phyloP scores from a whole-genome alignment of 2,797 vertebrate genomes.

The Smutsia gigantea region DNA sequence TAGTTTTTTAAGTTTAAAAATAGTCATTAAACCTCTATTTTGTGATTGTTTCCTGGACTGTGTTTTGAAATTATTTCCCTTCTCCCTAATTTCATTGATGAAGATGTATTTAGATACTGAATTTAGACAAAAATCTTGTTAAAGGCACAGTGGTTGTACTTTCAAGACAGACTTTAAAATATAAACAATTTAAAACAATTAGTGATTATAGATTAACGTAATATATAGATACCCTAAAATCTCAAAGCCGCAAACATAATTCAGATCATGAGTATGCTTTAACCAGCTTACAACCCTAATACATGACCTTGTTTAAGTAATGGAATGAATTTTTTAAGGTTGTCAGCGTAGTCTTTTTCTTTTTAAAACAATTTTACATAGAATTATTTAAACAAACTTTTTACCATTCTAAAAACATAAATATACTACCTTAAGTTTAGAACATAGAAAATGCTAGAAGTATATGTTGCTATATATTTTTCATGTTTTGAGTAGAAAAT shows the following conservation, averaged over 20 bases:
- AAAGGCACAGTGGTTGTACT: slow-evolving; percentile 60
- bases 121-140: slow-evolving; percentile 61
- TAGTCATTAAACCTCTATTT: slow-evolving; percentile 86
- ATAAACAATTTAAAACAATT: slow-evolving; percentile 72
- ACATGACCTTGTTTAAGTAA: neutral
- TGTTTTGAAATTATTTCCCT: slow-evolving; percentile 71
- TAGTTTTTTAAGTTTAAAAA: slow-evolving; percentile 78
- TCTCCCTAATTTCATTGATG: slow-evolving; percentile 37
- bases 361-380: slow-evolving; percentile 14
- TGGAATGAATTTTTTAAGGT: slow-evolving; percentile 1
- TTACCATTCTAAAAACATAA: slow-evolving; percentile 7
- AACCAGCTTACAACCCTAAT: slow-evolving; percentile 1
- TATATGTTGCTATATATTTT: neutral
- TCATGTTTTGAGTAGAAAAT: neutral
- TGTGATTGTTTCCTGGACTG: slow-evolving; percentile 78
- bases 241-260: neutral
- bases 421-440: neutral
- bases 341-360: neutral
- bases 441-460: slow-evolving; percentile 19
- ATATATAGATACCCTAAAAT: neutral
- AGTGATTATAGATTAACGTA: slow-evolving; percentile 53
- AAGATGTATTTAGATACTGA: slow-evolving; percentile 40
- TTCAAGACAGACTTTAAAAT: slow-evolving; percentile 56
- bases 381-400: slow-evolving; percentile 24
- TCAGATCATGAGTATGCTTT: slow-evolving; percentile 24